phyloP scores from a whole-genome alignment of 2,888 invertebrate genomes.

The Andrena camellia region DNA sequence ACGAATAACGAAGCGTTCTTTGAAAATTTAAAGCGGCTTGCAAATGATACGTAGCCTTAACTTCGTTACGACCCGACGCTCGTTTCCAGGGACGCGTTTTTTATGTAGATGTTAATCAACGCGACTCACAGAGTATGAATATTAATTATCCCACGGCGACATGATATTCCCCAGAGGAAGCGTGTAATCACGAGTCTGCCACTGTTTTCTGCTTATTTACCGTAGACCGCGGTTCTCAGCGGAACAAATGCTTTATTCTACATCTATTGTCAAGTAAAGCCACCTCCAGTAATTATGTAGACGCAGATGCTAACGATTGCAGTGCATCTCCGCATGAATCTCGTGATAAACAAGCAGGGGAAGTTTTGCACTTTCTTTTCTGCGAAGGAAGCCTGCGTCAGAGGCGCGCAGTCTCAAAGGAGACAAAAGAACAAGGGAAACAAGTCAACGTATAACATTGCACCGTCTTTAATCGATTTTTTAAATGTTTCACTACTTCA shows the following conservation, averaged over 20 bases:
- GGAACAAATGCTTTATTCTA: neutral
- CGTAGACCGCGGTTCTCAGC: neutral
- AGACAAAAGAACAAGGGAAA: neutral
- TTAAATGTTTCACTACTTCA: conserved; percentile 3
- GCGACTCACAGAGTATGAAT: conserved; percentile 3
- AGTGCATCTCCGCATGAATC: neutral
- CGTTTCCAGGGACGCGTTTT: conserved; percentile 1
- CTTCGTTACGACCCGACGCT: neutral
- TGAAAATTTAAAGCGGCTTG: conserved; percentile 20
- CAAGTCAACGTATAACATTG: neutral
- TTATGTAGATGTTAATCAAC: conserved; percentile 4
- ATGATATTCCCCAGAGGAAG: neutral
- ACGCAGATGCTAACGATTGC: neutral
- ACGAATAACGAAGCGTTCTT: conserved; percentile 9
- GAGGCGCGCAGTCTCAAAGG: conserved; percentile 5
- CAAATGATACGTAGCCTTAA: neutral
- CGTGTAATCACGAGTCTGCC: neutral
- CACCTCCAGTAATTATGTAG: neutral
- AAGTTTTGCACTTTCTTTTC: neutral
- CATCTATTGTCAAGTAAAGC: neutral
- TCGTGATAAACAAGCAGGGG: neutral
- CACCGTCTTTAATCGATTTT: neutral
- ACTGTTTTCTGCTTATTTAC: neutral
- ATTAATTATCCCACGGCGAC: conserved; percentile 11
- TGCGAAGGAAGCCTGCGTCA: neutral